Evolutionary conservation across 2,113 vertebrate species (phyloP).

Genomic region (Nothobranchius furzeri): DNA sequence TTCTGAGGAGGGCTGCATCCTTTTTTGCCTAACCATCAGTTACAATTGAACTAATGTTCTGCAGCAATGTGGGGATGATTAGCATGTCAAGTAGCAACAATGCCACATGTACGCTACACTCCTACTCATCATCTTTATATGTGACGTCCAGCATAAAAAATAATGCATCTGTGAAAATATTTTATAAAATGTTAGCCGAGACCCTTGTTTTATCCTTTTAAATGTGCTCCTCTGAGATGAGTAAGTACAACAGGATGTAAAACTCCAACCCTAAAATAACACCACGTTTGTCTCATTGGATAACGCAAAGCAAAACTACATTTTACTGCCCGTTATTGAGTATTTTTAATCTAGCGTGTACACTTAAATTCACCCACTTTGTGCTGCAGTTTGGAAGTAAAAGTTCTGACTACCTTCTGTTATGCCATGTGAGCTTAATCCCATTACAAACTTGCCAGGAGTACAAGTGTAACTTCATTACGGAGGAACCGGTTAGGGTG

Average conservation of each 20-base stretch:
- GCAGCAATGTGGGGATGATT: constrained; percentile 51
- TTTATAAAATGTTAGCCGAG: constrained; percentile 5
- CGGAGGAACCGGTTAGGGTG: constrained; percentile 22
- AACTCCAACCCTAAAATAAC: not conserved
- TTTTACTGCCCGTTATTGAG: no score
- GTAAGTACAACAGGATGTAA: not conserved
- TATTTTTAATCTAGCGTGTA: not conserved
- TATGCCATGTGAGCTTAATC: constrained; percentile 1
- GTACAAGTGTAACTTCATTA: constrained; percentile 50
- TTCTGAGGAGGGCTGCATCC: constrained; percentile 38
- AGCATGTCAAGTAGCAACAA: constrained; percentile 43
- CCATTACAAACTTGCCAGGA: constrained; percentile 19
- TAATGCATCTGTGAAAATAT: constrained; percentile 8
- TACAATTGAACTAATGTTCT: constrained; percentile 58
- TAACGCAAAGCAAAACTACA: not conserved
- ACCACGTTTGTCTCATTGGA: not conserved
- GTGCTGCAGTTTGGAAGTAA: not conserved
- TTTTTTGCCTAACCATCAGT: constrained; percentile 68
- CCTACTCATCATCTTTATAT: constrained; percentile 18
- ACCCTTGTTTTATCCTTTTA: not conserved
- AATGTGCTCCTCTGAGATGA: not conserved
- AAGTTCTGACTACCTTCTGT: constrained; percentile 5
- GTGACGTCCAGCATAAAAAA: not conserved
- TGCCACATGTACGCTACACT: not conserved
- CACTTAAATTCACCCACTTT: not conserved